A percentile compares a stretch with the other conserved stretches of the same genome.
Conservation (phyloP, 2,797 vertebrate species). For the Enteromius fasciolatus region DNA sequence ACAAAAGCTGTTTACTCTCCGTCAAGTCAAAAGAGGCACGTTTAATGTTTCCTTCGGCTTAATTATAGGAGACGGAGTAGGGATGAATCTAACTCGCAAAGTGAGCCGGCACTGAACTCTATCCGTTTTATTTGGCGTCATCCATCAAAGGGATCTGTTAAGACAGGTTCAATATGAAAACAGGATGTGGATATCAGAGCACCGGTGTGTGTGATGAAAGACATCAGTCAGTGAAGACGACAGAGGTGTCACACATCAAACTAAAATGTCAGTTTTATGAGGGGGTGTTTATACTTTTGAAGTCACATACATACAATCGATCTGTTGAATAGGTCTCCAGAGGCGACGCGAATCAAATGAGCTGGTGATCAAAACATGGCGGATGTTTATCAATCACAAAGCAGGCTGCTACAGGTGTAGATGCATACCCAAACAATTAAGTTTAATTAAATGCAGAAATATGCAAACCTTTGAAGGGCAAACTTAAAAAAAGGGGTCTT, state of each 20-base stretch:
- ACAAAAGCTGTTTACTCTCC: conserved; percentile 14
- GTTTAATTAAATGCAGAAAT: neutral
- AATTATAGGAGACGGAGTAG: neutral
- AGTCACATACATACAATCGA: conserved; percentile 46
- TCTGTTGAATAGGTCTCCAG: conserved; percentile 17
- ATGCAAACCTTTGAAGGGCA: neutral
- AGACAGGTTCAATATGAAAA: conserved; percentile 48
- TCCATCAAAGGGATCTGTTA: conserved; percentile 50
- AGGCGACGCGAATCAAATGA: conserved; percentile 17
- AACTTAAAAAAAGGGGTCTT: neutral
- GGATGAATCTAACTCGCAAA: neutral
- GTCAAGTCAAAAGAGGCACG: neutral
- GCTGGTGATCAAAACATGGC: conserved; percentile 29
- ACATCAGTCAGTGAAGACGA: conserved; percentile 45
- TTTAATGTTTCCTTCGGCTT: conserved; percentile 32
- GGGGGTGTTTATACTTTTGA: conserved; percentile 48
- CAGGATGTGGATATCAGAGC: conserved; percentile 42
- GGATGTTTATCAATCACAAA: conserved; percentile 19
- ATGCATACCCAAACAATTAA: neutral
- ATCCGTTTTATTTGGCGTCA: conserved; percentile 45
- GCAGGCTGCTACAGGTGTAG: neutral
- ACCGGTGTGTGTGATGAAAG: conserved; percentile 43
- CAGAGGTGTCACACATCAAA: conserved; percentile 50
- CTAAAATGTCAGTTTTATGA: conserved; percentile 45
- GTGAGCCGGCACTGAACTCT: conserved; percentile 8